Evolutionary conservation across 23 tunicate genomes (phyloP), one percentile per base, ranked within the genome.

Genomic region (Botrylloides violaceus): DNA sequence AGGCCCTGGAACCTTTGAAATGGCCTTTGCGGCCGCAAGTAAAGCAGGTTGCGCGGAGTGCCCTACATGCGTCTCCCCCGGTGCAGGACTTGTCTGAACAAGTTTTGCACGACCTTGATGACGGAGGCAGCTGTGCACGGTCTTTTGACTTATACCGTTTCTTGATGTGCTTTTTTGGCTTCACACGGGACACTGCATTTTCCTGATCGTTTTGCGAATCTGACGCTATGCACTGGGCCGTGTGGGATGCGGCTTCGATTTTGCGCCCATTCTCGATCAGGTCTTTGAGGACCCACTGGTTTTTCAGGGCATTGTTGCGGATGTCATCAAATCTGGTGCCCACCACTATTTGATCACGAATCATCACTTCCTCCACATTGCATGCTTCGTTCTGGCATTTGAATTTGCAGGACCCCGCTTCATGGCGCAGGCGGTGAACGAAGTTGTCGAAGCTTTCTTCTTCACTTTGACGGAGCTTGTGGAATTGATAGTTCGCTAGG

Each of bases 231-330:
- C 12, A 4, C 26, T 58, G 9, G 18, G 62, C 62, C 23, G 29
- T 58, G 62, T 23, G 62, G 55, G 55, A 12, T 47, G 55, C 55
- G 12, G 55, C 3, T 58, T 58, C 62, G 12, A 58, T 58, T 29
- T 9, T 58, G 23, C 62, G 23, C 26, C 12, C 62, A 9, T 58
- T 58, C 4, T 58, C 62, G 26, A 58, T 58, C 12, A 58, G 62
- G 29, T 58, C 4, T 29, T 58, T 5, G 23, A 9, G 62, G 12
- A 23, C 12, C 9, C 62, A 58, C 12, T 58, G 62, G 12, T 9
- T 58, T 9, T 9, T 58, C 62, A 58, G 62, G 3, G 12, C 62
- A 23, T 58, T 47, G 23, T 58, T 58, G n/a, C 62, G 23, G 62
- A 58, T 58, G 23, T 58, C 62, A 23, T 58, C 9, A 58, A 23